Conservation (phyloP, 2,888 invertebrate genomes). For the Cheilosia scutellata region DNA sequence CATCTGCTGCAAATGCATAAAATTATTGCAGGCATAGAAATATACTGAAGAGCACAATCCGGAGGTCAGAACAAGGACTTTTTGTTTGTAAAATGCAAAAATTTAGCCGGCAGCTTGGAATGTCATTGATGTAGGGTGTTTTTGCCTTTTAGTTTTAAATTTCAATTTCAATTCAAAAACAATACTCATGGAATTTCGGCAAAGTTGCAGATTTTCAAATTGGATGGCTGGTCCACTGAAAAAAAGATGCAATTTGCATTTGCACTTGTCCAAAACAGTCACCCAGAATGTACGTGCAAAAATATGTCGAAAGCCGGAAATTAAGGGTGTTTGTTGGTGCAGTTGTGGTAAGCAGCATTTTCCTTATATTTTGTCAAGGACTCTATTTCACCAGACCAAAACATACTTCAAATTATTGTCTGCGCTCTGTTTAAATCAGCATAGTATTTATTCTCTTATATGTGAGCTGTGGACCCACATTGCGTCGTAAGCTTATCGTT, state of each 20-base stretch:
- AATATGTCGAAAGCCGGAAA: conserved; percentile 1
- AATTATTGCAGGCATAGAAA: conserved; percentile 21
- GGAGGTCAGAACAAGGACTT: conserved; percentile 8
- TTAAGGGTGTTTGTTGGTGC: neutral
- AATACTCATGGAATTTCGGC: too few species aligned
- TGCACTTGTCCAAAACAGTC: neutral
- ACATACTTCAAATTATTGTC: neutral
- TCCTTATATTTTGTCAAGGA: neutral
- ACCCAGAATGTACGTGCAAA: neutral
- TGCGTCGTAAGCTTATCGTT: too few species aligned
- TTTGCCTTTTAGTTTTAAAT: too few species aligned
- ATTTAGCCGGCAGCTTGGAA: too few species aligned
- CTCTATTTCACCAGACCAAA: neutral
- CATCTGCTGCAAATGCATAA: conserved; percentile 52
- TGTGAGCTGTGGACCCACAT: too few species aligned
- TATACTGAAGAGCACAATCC: neutral
- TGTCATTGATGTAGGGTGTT: too few species aligned
- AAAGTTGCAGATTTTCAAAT: too few species aligned
- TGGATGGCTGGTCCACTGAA: neutral
- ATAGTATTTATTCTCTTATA: too few species aligned
- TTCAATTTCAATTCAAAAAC: too few species aligned
- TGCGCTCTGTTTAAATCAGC: too few species aligned
- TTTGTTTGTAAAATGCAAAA: neutral
- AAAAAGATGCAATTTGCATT: neutral
- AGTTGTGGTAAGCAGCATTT: neutral